phyloP scores from a whole-genome alignment of 1,140 invertebrate genomes.

The Adelges cooleyi region DNA sequence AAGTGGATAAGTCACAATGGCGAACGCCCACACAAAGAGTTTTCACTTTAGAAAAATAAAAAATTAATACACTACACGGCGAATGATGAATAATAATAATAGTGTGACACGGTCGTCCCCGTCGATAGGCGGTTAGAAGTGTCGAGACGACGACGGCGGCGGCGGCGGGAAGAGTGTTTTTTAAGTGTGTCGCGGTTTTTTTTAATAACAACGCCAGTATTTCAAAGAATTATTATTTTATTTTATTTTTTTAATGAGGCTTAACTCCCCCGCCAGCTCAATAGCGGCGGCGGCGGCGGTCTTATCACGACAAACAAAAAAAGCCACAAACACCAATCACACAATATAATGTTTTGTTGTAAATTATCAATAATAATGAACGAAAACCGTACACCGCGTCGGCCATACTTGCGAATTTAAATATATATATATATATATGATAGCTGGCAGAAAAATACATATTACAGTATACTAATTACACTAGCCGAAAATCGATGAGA shows the following conservation, averaged over 20 bases:
- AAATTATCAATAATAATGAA: no score
- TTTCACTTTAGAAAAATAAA: constrained; percentile 22
- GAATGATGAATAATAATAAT: constrained; percentile 25
- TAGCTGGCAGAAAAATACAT: no score
- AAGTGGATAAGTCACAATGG: constrained; percentile 20
- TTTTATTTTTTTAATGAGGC: constrained; percentile 27
- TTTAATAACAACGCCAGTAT: not conserved
- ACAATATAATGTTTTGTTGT: no score
- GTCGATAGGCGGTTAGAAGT: not conserved
- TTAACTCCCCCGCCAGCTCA: not conserved
- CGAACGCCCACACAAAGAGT: constrained; percentile 16
- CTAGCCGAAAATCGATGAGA: no score
- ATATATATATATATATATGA: no score
- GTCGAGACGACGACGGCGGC: not conserved
- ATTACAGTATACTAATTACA: no score
- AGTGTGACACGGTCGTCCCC: constrained; percentile 9
- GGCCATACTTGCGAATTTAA: no score
- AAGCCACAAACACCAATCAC: no score
- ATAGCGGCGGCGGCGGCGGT: no score
- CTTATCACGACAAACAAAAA: no score
- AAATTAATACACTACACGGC: not conserved
- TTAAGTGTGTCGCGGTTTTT: constrained; percentile 20
- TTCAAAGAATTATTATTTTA: constrained; percentile 28
- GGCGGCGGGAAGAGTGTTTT: constrained; percentile 8
- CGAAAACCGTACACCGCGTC: no score